Percentiles rank a stretch among this genome's conserved stretches.
phyloP scores from a whole-genome alignment of 2,888 invertebrate genomes.

The Cyaniris semiargus region DNA sequence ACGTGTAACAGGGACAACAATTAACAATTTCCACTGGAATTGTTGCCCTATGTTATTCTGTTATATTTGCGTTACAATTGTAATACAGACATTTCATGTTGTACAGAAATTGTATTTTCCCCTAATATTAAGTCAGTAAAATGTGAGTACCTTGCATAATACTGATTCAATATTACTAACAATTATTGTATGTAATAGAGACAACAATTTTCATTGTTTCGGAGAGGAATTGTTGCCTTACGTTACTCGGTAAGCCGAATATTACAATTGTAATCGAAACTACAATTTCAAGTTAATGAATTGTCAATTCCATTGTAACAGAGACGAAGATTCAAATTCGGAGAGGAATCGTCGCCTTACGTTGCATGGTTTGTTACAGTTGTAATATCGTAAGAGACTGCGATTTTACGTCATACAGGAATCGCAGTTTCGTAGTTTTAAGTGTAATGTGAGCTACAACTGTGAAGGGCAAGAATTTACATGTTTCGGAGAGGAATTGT shows the following conservation, averaged over 20 bases:
- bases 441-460: background rate
- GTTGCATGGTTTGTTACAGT: background rate
- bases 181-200: background rate
- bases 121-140: background rate
- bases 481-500: slow-evolving; percentile 18
- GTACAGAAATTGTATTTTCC: slow-evolving; percentile 2
- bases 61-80: background rate
- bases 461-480: background rate
- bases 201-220: background rate
- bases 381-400: slow-evolving; percentile 3
- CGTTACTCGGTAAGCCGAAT: background rate
- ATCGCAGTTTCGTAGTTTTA: background rate
- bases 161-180: background rate
- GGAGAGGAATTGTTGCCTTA: slow-evolving; percentile 18
- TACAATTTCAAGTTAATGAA: background rate
- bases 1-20: background rate
- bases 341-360: background rate
- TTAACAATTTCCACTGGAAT: background rate
- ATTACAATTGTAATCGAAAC: background rate
- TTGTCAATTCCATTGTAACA: background rate
- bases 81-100: slow-evolving; percentile 1
- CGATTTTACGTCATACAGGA: slow-evolving; percentile 13
- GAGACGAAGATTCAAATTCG: background rate
- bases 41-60: background rate
- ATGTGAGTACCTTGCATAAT: background rate